Percentiles rank a stretch among this genome's conserved stretches.
phyloP scores from a whole-genome alignment of 2,797 vertebrate genomes.

The Emys orbicularis region DNA sequence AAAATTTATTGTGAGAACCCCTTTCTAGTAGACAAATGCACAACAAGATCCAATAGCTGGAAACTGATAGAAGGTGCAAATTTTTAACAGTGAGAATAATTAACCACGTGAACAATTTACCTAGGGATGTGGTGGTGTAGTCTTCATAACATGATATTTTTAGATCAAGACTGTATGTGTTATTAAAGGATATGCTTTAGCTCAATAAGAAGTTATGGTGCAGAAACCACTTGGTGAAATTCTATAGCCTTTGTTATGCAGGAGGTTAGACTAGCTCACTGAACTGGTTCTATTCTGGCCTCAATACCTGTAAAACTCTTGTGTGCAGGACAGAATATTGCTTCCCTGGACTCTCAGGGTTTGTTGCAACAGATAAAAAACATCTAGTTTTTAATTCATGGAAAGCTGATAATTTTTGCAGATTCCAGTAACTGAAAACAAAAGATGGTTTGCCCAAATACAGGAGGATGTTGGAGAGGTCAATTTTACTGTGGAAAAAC shows the following conservation, averaged over 20 bases:
- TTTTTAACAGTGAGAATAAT: neutral
- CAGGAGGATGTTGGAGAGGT: neutral
- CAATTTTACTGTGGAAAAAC: neutral
- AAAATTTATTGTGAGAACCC: too few species aligned
- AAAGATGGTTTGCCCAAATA: neutral
- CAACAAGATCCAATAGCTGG: neutral
- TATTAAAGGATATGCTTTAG: neutral
- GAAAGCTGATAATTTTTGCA: neutral
- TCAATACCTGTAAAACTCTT: neutral
- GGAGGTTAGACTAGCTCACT: neutral
- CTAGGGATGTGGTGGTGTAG: neutral
- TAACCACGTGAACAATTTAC: neutral
- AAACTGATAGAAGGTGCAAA: neutral
- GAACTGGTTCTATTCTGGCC: neutral
- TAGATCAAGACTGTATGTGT: neutral
- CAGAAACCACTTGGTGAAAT: neutral
- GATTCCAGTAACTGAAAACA: neutral
- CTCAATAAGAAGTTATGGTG: neutral
- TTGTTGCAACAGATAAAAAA: constrained; percentile 13
- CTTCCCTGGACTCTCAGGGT: neutral
- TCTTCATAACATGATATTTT: neutral
- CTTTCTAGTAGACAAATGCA: neutral
- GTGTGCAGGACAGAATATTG: neutral
- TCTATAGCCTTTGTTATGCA: neutral
- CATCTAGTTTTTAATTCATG: neutral